These are phyloP conservation scores for Selene dorsalis DNA, from an alignment of 2,797 vertebrate genomes.

Conservation along the genomic window DNA sequence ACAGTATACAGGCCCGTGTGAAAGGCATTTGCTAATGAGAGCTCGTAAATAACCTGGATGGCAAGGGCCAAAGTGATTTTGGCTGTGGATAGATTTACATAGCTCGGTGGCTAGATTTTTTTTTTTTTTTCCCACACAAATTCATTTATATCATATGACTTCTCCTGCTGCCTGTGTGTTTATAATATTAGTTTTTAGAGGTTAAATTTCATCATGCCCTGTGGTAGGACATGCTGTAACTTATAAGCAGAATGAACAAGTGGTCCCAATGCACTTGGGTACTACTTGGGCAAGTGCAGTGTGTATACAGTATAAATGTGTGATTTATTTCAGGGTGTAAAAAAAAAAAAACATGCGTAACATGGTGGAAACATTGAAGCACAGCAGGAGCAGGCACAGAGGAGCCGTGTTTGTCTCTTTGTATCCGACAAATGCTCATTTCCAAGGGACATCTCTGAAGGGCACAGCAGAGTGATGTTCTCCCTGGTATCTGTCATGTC, in stretches of 20 bases:
- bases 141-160: constrained; percentile 55
- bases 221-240: constrained; percentile 48
- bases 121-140: constrained; percentile 23
- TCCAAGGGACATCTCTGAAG: constrained; percentile 63
- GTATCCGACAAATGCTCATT: constrained; percentile 39
- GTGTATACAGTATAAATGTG: constrained; percentile 42
- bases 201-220: constrained; percentile 63
- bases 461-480: constrained; percentile 54
- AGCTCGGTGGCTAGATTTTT: constrained; percentile 47
- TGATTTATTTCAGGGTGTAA: constrained; percentile 55
- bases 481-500: constrained; percentile 67
- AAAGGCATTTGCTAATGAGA: constrained; percentile 82
- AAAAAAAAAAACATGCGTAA: constrained; percentile 25
- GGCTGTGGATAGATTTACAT: constrained; percentile 72
- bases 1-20: constrained; percentile 64
- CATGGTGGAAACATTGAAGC: constrained; percentile 42
- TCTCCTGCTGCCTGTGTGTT: constrained; percentile 48
- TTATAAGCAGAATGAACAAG: constrained; percentile 58
- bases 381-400: constrained; percentile 6
- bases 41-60: constrained; percentile 77
- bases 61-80: constrained; percentile 67
- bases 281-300: constrained; percentile 27
- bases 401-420: constrained; percentile 32
- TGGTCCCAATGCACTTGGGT: constrained; percentile 46
- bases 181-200: constrained; percentile 60